These are phyloP conservation scores for Heptranchias perlo DNA, from an alignment of 2,113 vertebrate species.

Conservation along the genomic window DNA sequence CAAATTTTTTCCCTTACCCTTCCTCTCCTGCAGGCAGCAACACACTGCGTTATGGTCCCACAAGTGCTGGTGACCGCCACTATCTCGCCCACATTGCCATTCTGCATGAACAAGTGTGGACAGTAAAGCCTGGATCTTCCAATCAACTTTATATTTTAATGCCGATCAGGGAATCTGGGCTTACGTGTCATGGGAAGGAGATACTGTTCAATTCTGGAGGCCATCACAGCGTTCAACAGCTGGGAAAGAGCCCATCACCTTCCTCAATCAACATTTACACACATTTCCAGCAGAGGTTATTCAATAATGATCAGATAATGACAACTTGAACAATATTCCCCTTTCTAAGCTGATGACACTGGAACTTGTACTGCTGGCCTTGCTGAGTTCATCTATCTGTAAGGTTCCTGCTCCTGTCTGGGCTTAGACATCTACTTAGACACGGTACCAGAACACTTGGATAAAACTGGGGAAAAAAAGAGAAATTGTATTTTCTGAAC, in stretches of 20 bases:
- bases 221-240: neutral
- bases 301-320: neutral
- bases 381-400: too few species aligned
- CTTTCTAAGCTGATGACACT: too few species aligned
- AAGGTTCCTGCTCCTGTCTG: too few species aligned
- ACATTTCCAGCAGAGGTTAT: neutral
- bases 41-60: neutral
- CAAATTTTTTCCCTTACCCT: neutral
- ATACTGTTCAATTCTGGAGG: neutral
- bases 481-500: too few species aligned
- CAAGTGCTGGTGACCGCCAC: neutral
- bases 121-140: neutral
- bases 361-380: too few species aligned
- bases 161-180: neutral
- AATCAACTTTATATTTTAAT: neutral
- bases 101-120: neutral
- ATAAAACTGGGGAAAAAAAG: too few species aligned
- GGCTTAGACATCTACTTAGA: too few species aligned
- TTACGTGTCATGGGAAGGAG: neutral
- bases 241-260: neutral
- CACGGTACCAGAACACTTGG: too few species aligned
- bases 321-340: neutral
- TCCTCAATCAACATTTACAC: neutral
- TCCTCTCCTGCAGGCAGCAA: neutral
- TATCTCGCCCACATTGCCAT: neutral